Evolutionary conservation across 1,140 invertebrate species (phyloP), one percentile per base, ranked within the genome.

Genomic region (Hycleus cichorii): DNA sequence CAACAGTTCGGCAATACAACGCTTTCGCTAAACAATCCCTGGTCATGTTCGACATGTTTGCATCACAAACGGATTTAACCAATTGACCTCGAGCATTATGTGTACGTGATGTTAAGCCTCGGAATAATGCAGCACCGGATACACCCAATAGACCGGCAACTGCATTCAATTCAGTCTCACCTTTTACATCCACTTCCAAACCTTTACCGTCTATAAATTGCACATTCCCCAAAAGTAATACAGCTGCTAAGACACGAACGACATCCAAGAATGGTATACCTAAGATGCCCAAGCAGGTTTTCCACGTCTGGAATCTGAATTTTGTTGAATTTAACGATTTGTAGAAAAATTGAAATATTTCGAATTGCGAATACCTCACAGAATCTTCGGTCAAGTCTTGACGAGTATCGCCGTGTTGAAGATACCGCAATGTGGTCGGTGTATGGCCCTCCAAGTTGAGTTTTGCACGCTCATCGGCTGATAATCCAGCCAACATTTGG

Each of bases 221-320:
- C 40, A 96, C 87, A 74, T 96, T 97, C 39, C 93, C 94, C 26
- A 97, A 79, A 45, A 96, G 81, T 56, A 97, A 75, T 25, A 96
- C 90, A 0, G 93, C 91, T 24, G 93, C 89, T 55, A 97, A 74
- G 1, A 96, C 91, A 61, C 93, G 79, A 9, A 96, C 88, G 5
- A 97, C 93, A 75, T 97, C 94, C 71, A 94, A 74, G 71, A 95
- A 95, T 3, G 93, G 93, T 62, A 97, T 96, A 9, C 93, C 94
- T 11, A 96, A 78, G 8, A 95, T 85, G 74, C 89, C 89, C 45
- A 93, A 78, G 68, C 89, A 92, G 12, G 89, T 85, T 75, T 94
- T 94, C 92, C 92, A 95, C 1, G 90, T 87, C 73, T 88, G 87
- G 74, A 93, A 93, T 55, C 88, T 78, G 53, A 72, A 74, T 72